Base-by-base conservation (phyloP, 2,888 invertebrate species). In the Brachyopa scutellaris region DNA sequence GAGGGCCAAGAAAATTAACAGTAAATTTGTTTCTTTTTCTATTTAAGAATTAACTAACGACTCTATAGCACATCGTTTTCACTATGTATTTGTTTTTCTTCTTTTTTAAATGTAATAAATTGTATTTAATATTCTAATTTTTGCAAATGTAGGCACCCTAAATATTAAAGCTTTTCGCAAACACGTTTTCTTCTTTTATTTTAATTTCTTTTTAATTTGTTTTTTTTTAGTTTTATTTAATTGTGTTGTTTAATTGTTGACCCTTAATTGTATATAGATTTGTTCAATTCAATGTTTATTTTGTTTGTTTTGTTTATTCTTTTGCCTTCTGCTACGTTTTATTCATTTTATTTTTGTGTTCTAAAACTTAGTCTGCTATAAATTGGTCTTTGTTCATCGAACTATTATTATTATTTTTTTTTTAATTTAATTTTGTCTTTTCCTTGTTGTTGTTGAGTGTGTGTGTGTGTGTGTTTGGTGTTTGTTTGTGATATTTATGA, bases 61-160 rank as follows among this genome's bases (percentile, higher is more conserved):
- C 72, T 84, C 77, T 85, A 84, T 85, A 79, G 72, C 66, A 82
- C 67, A 84, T 84, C 57, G 67, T 82, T 78, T 74, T 84, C 72
- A 70, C 74, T 84, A 74, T 62, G 62, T 78, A 51, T 83, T 70
- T 66, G n/a, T 66, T n/a, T 61, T 62, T 55, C 62, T 47, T 55
- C 31, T 83, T 57, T 53, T 47, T 62, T 79, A 85, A 84, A 86
- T 77, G 85, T 87, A 85, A 87, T 88, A 88, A 88, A 88, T 83
- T 83, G 78, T 83, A 83, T 83, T 83, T 73, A 57, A 83, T 83
- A 89, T 88, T 88, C 89, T 89, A 89, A 89, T 88, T 88, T 89
- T 85, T 90, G 90, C 90, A 90, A 90, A 90, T 90, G 89, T 90
- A 90, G 90, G 90, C 90, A 90, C 90, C 90, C 90, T 90, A 90